These are phyloP conservation scores for Pipa parva DNA, from an alignment of 2,113 vertebrate species.

Conservation along the genomic window DNA sequence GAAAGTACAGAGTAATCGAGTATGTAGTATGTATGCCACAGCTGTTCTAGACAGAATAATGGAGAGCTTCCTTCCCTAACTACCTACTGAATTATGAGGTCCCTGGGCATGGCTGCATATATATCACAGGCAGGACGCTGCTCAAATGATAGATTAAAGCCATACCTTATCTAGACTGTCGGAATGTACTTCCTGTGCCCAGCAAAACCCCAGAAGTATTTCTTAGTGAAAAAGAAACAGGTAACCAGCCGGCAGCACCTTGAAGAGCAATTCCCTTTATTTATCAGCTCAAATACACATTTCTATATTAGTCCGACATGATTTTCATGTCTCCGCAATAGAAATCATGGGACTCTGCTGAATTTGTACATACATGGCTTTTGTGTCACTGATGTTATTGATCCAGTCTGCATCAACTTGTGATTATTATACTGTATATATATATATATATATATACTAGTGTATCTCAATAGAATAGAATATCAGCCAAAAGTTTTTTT, in stretches of 20 bases:
- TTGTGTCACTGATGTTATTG: no score
- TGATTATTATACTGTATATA: no score
- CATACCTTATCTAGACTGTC: conserved; percentile 25
- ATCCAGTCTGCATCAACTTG: no score
- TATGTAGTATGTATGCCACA: background rate
- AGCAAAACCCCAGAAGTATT: conserved; percentile 13
- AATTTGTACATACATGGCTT: no score
- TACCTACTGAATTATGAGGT: conserved; percentile 24
- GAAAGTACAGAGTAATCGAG: background rate
- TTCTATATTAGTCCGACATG: background rate
- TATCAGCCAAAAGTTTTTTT: no score
- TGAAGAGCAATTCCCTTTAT: conserved; percentile 1
- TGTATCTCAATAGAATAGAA: no score
- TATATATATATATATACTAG: no score
- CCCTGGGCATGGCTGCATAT: conserved; percentile 3
- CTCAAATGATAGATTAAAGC: conserved; percentile 21
- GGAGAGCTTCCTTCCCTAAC: background rate
- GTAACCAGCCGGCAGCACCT: conserved; percentile 10
- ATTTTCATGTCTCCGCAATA: background rate
- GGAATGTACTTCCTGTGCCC: conserved; percentile 10
- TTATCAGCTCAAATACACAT: conserved; percentile 5
- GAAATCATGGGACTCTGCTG: no score
- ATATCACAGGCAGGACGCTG: conserved; percentile 13
- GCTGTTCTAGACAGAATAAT: background rate
- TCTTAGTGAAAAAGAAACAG: conserved; percentile 16